phyloP scores from a whole-genome alignment of 2,797 vertebrate species.

The Crenuchus spilurus region DNA sequence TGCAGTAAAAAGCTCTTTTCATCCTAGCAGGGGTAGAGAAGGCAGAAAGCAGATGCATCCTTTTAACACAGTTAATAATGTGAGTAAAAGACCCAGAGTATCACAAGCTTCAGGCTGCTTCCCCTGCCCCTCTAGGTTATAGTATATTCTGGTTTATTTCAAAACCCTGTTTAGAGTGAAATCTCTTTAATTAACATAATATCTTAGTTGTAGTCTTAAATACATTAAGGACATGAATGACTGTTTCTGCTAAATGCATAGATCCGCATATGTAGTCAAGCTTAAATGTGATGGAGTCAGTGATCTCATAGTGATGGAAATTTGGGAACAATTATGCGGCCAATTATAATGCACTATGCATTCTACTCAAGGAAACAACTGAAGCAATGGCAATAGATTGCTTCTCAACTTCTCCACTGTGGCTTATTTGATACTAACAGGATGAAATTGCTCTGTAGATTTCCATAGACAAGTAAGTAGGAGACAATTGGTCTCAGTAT shows the following conservation, averaged over 20 bases:
- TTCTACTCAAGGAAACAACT: slow-evolving; percentile 10
- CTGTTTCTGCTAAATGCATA: neutral
- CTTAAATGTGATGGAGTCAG: neutral
- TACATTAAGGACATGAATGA: neutral
- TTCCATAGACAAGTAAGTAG: slow-evolving; percentile 31
- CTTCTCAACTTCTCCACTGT: neutral
- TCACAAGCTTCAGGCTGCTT: neutral
- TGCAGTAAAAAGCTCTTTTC: slow-evolving; percentile 33
- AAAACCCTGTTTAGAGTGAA: neutral
- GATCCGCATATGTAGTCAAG: neutral
- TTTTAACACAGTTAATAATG: slow-evolving; percentile 29
- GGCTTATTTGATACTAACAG: slow-evolving; percentile 20
- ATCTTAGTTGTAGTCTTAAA: neutral
- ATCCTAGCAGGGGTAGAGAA: neutral
- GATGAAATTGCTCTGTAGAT: slow-evolving; percentile 34
- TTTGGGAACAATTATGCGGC: neutral
- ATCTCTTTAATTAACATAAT: neutral
- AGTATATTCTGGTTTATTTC: neutral
- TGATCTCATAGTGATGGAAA: neutral
- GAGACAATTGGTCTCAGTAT: slow-evolving; percentile 52
- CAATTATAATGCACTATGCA: neutral
- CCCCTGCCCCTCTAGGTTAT: neutral
- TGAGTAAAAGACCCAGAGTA: neutral
- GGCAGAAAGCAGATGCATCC: neutral
- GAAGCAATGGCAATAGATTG: slow-evolving; percentile 19